Evolutionary conservation across 1,140 invertebrate species (phyloP), one percentile per base, ranked within the genome.

Genomic region (Bombus breviceps): DNA sequence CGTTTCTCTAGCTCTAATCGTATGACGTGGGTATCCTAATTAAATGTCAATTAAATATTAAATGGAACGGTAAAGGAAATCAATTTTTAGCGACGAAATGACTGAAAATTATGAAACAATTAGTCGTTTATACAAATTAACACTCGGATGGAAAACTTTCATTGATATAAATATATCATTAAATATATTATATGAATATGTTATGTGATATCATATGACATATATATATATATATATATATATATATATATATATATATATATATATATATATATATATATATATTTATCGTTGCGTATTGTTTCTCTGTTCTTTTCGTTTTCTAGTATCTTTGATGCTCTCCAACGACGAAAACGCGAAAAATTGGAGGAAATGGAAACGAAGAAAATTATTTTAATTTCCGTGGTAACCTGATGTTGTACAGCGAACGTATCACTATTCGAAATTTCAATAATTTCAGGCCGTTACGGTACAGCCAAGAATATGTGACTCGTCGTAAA

Each of bases 381-480:
- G 39, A 39, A 39, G 37, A 39, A 69, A 39, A 39, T 73, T 73
- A 73, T 73, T 73, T 43, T 32, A 73, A 73, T 73, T 73, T 41
- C 39, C 25, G 66, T 2, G 71, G 39, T 43, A 73, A 43, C 4
- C n/a, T 22, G 39, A 22, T 47, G 6, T 32, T 74, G 43, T 34
- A 71, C n/a, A 74, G 3, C 15, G 10, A 34, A 32, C 72, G n/a
- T 43, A 18, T n/a, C 6, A 10, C 15, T 1, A 25, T 47, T 74
- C 37, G 12, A 25, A 41, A 71, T 71, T 71, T 74, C 41, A 74
- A 73, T 73, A 73, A 73, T 41, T 73, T n/a, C 28, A 28, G 3
- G 10, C 39, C 10, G 34, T 69, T 69, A 13, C 68, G 28, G 3
- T 18, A 32, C 43, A 47, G 12, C n/a, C 8, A 9, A 12, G n/a